Base-by-base conservation (phyloP, 2,113 vertebrate genomes). In the Grallaria varia region DNA sequence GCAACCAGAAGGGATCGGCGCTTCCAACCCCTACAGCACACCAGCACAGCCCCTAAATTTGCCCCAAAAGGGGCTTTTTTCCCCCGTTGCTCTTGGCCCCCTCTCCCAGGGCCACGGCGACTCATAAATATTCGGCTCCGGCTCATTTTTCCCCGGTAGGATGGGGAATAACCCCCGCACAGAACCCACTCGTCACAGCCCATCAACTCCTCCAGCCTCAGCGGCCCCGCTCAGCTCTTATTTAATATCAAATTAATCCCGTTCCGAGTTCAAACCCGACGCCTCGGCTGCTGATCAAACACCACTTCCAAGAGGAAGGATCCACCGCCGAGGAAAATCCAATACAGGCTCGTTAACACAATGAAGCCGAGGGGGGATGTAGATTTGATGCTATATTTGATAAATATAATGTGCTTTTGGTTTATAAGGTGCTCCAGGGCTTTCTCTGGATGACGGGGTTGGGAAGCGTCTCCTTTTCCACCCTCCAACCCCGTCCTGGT, bases 241-340 rank as follows among this genome's bases (percentile, higher is more conserved):
- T n/a, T 92, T 77, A 30, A 84, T 44, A 76, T 11, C 12, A 35
- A 95, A 82, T 89, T 58, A 84, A 94, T 94, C 75, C 90, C 35
- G 0, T 78, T 53, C 58, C 1, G 0, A 39, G 74, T 90, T 60
- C 84, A 24, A 94, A 83, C 13, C 40, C 3, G 3, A 20, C 4
- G 15, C 42, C 72, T 72, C 10, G 18, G 67, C 71, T n/a, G 68
- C 75, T 40, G 33, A 82, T 47, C 31, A 92, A 81, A 45, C 1
- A 4, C 59, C 11, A 3, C 45, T 44, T 45, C 69, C 85, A 9
- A 23, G 35, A 1, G 17, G 33, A 15, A 27, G 66, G 69, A 15
- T 69, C 39, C 9, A 0, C 56, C 37, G 27, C 9, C 1, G 0
- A 31, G 77, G 68, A 82, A 90, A 93, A 84, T 2, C 74, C 53